Conservation (phyloP, 2,888 invertebrate genomes). For the Encarsia formosa region DNA sequence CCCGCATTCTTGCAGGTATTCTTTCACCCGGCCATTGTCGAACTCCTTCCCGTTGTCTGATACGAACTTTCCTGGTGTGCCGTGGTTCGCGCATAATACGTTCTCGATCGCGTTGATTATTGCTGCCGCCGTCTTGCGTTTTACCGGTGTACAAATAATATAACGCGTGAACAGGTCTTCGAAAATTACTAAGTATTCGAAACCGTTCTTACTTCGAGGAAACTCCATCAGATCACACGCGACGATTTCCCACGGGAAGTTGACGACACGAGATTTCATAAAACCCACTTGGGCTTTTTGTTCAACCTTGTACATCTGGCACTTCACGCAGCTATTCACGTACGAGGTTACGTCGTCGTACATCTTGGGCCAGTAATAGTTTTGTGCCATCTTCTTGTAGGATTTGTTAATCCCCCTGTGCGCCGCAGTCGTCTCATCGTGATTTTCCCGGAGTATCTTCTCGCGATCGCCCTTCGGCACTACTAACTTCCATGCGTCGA, state of each 20-base stretch:
- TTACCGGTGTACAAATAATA: neutral
- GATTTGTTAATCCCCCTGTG: slow-evolving; percentile 28
- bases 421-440: slow-evolving; percentile 28
- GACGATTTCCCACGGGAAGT: neutral
- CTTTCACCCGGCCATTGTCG: neutral
- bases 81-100: neutral
- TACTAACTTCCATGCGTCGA: slow-evolving; percentile 23
- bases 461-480: slow-evolving; percentile 3
- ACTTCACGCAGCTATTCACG: slow-evolving; percentile 29
- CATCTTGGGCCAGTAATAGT: slow-evolving; percentile 30
- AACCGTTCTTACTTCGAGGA: neutral
- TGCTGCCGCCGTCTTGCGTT: neutral
- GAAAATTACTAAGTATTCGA: neutral
- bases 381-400: slow-evolving; percentile 6
- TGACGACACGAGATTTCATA: neutral
- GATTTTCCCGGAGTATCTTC: slow-evolving; percentile 8
- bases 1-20: neutral
- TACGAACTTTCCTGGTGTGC: neutral
- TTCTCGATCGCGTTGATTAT: neutral
- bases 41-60: slow-evolving; percentile 1
- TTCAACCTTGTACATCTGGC: neutral
- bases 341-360: slow-evolving; percentile 28
- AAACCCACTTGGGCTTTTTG: slow-evolving; percentile 19
- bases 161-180: neutral
- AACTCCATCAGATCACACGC: neutral